Percentiles rank a stretch among this genome's conserved stretches.
Evolutionary conservation across 1,140 invertebrate species (phyloP).

Genomic region (Euwallacea fornicatus): DNA sequence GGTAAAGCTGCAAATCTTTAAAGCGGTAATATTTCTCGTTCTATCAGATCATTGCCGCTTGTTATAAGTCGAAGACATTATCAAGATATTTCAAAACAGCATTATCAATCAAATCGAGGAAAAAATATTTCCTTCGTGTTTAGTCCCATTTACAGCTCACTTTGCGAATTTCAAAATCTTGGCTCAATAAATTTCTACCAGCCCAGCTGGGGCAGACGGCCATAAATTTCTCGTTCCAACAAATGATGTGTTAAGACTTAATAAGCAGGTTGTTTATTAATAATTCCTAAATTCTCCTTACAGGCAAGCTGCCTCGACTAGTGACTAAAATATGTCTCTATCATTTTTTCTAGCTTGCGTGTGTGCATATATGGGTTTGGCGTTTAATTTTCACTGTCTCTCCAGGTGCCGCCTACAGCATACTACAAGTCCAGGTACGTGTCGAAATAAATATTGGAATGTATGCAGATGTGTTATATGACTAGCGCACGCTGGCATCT

Average conservation of each 20-base stretch:
- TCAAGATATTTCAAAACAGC: no score
- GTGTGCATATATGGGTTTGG: conserved; percentile 15
- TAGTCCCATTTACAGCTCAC: conserved; percentile 10
- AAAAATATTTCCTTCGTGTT: conserved; percentile 9
- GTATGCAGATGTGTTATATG: no score
- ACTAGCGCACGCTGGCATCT: no score
- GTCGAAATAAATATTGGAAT: background rate
- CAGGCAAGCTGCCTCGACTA: background rate
- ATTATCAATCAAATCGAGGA: background rate
- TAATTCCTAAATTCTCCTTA: conserved; percentile 17
- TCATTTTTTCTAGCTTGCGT: conserved; percentile 11
- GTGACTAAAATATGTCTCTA: conserved; percentile 11
- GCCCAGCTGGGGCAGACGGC: background rate
- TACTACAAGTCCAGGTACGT: background rate
- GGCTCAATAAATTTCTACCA: conserved; percentile 12
- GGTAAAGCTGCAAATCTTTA: no score
- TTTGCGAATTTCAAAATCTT: conserved; percentile 16
- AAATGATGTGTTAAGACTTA: conserved; percentile 27
- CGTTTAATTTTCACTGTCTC: conserved; percentile 11
- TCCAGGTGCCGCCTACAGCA: conserved; percentile 11
- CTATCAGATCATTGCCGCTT: background rate
- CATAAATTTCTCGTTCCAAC: conserved; percentile 4
- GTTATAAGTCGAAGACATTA: no score
- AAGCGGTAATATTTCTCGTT: background rate
- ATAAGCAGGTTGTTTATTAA: conserved; percentile 27